Conservation (phyloP, 2,888 invertebrate species). For the Cosmia pyralina region DNA sequence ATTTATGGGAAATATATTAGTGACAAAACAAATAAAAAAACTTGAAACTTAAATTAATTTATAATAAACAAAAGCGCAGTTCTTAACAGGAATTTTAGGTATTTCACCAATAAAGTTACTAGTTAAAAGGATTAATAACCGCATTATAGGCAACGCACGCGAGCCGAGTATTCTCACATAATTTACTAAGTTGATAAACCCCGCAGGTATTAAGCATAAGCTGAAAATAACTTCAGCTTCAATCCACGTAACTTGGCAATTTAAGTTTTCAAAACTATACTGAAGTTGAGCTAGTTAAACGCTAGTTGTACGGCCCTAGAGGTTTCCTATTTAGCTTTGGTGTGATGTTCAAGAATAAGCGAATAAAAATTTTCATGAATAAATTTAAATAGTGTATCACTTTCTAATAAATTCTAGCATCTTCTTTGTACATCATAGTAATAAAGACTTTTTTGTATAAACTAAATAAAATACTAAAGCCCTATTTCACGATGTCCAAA, state of each 20-base stretch:
- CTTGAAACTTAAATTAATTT: not conserved
- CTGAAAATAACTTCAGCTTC: slow-evolving; percentile 71
- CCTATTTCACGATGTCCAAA: no score
- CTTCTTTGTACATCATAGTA: no score
- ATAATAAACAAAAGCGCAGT: not conserved
- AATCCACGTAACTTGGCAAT: slow-evolving; percentile 78
- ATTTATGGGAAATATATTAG: not conserved
- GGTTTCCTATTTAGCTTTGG: slow-evolving; percentile 65
- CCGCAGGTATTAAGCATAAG: slow-evolving; percentile 63
- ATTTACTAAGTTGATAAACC: slow-evolving; percentile 48
- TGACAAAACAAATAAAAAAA: not conserved
- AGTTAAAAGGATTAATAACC: slow-evolving; percentile 15
- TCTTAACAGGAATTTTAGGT: not conserved
- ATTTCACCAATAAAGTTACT: slow-evolving; percentile 12
- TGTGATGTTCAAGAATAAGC: slow-evolving; percentile 39
- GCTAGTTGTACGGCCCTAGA: slow-evolving; percentile 70
- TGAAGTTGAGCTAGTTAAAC: slow-evolving; percentile 80
- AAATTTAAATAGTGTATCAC: slow-evolving; percentile 22
- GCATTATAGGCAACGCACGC: slow-evolving; percentile 1
- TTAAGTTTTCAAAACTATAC: slow-evolving; percentile 84
- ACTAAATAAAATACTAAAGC: no score
- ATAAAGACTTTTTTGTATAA: no score
- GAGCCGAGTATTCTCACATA: slow-evolving; percentile 31
- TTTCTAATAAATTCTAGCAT: not conserved
- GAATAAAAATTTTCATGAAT: slow-evolving; percentile 20